These are phyloP conservation scores for Schizopygopsis malacanthus DNA, from an alignment of 2,797 vertebrate genomes.

Conservation along the genomic window DNA sequence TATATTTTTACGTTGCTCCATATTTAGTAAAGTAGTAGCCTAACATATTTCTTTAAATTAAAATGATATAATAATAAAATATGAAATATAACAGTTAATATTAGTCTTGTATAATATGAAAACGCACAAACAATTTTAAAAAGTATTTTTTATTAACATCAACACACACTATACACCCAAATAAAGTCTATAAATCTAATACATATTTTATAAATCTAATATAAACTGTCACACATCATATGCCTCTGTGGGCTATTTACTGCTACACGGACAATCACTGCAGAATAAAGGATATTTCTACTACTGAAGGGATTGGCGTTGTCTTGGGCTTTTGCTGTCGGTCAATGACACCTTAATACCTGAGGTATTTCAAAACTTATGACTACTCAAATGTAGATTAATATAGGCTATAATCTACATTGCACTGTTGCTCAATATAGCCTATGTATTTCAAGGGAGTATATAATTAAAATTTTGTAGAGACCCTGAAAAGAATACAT, in stretches of 20 bases:
- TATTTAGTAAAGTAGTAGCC: not conserved
- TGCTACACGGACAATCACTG: slow-evolving; percentile 53
- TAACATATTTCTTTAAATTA: not conserved
- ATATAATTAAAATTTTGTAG: not conserved
- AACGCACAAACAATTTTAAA: slow-evolving; percentile 44
- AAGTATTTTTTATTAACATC: slow-evolving; percentile 63
- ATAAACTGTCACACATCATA: slow-evolving; percentile 47
- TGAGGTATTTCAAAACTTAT: slow-evolving; percentile 58
- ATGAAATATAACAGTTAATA: not conserved
- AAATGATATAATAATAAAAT: not conserved
- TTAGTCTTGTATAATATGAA: not conserved
- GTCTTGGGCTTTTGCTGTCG: slow-evolving; percentile 48
- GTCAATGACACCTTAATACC: slow-evolving; percentile 52
- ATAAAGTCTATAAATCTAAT: slow-evolving; percentile 54
- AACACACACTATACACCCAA: slow-evolving; percentile 56
- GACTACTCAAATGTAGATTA: slow-evolving; percentile 30
- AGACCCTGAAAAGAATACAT: not conserved
- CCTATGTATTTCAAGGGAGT: not conserved
- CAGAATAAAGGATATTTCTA: slow-evolving; percentile 47
- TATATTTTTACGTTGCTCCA: not conserved
- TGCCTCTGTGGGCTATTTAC: slow-evolving; percentile 41
- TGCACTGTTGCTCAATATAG: not conserved
- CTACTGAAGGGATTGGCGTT: slow-evolving; percentile 39
- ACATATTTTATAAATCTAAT: slow-evolving; percentile 49
- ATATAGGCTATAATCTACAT: not conserved